Conservation (phyloP, 1,140 invertebrate genomes). For the Dolichoris vasculosae region DNA sequence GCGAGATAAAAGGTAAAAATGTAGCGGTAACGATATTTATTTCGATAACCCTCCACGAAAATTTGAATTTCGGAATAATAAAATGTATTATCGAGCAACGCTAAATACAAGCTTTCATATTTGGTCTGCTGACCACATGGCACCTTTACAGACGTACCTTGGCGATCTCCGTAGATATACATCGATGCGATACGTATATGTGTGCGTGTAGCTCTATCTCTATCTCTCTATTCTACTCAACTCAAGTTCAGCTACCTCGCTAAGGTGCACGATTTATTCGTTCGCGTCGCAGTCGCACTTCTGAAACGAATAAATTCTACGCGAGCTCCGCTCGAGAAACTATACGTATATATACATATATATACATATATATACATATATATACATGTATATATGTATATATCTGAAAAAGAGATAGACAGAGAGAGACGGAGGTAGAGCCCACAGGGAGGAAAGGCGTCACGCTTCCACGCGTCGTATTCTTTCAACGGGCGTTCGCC, state of each 20-base stretch:
- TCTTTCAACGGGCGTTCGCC: conserved; percentile 52
- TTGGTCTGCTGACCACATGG: conserved; percentile 39
- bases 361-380: background rate
- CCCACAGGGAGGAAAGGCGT: conserved; percentile 45
- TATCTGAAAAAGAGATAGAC: background rate
- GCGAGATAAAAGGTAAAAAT: background rate
- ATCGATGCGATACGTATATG: background rate
- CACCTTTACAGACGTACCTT: background rate
- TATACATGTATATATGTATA: background rate
- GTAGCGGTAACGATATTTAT: background rate
- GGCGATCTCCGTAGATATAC: conserved; percentile 1
- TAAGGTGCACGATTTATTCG: conserved; percentile 43
- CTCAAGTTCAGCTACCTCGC: background rate
- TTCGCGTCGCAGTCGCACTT: conserved; percentile 45
- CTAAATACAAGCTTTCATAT: conserved; percentile 9
- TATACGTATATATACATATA: too few species aligned
- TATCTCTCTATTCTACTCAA: background rate
- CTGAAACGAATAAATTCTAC: conserved; percentile 51
- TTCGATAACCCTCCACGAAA: background rate
- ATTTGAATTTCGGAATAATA: conserved; percentile 30
- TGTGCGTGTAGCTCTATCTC: background rate
- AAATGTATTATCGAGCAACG: too few species aligned
- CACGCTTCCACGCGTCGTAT: conserved; percentile 50
- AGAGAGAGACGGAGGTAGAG: conserved; percentile 32
- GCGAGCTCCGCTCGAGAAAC: background rate